phyloP scores from a whole-genome alignment of 1,140 invertebrate species.

The Eulimnadia texana region DNA sequence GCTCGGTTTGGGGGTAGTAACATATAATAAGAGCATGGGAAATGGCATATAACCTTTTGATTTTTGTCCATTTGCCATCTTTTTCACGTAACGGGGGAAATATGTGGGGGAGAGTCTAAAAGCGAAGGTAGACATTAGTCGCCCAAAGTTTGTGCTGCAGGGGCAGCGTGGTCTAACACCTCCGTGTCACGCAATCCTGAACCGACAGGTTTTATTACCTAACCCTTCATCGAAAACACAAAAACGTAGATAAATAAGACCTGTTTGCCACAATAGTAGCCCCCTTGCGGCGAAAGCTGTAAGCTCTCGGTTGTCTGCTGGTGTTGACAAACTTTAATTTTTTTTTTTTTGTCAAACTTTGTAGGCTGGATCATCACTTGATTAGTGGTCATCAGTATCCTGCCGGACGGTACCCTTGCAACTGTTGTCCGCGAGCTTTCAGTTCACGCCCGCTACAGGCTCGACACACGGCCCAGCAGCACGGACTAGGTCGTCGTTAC shows the following conservation, averaged over 20 bases:
- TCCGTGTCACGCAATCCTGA: not conserved
- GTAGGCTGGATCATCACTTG: slow-evolving; percentile 64
- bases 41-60: not conserved
- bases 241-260: no score
- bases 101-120: no score
- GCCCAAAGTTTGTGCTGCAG: no score
- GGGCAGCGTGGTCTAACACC: not conserved
- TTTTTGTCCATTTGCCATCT: not conserved
- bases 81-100: no score
- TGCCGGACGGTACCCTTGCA: slow-evolving; percentile 62
- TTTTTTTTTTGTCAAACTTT: no score
- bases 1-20: no score
- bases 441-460: slow-evolving; percentile 64
- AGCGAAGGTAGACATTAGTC: not conserved
- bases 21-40: no score
- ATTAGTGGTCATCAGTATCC: slow-evolving; percentile 57
- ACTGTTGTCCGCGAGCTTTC: slow-evolving; percentile 67
- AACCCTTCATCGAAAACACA: no score
- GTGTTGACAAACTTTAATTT: no score
- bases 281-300: no score
- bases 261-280: no score
- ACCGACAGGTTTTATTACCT: not conserved
- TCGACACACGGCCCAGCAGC: slow-evolving; percentile 61
- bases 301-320: no score
- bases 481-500: slow-evolving; percentile 47